Conservation (phyloP, 92 coral and sea anemone genomes). For the Bergia sp. region DNA sequence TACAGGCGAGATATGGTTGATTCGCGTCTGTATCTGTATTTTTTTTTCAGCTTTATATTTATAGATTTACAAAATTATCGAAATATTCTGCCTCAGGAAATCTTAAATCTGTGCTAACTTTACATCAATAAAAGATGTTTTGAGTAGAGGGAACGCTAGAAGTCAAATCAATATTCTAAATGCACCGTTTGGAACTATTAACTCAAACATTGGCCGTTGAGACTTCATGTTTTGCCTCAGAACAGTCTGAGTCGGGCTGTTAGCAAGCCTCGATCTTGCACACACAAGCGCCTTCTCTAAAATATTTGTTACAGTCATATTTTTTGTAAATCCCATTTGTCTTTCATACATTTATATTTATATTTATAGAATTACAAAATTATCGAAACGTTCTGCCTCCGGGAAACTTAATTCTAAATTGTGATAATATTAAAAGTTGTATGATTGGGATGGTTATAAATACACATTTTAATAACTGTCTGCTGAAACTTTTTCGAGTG, state of each 20-base stretch:
- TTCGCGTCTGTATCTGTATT: too few relatives aligned
- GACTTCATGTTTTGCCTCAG: background rate
- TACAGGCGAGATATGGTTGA: too few relatives aligned
- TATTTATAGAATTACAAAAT: too few relatives aligned
- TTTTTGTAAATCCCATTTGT: background rate
- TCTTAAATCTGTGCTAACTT: background rate
- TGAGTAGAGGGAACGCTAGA: background rate
- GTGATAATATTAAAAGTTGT: background rate
- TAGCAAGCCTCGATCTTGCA: background rate
- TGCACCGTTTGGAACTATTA: background rate
- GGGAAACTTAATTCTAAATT: background rate
- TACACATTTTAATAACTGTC: background rate
- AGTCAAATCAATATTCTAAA: too few relatives aligned
- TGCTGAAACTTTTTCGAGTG: background rate
- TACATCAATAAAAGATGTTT: background rate
- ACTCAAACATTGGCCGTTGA: background rate
- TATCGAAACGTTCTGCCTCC: background rate
- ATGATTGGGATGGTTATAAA: background rate
- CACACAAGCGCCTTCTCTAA: background rate
- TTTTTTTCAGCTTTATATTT: too few relatives aligned
- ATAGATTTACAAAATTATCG: too few relatives aligned
- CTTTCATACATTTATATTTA: too few relatives aligned
- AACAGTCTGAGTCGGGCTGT: background rate
- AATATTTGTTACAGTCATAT: too few relatives aligned
- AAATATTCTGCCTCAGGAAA: too few relatives aligned